Conservation (phyloP, 1,140 invertebrate species). For the Dryas iulia region DNA sequence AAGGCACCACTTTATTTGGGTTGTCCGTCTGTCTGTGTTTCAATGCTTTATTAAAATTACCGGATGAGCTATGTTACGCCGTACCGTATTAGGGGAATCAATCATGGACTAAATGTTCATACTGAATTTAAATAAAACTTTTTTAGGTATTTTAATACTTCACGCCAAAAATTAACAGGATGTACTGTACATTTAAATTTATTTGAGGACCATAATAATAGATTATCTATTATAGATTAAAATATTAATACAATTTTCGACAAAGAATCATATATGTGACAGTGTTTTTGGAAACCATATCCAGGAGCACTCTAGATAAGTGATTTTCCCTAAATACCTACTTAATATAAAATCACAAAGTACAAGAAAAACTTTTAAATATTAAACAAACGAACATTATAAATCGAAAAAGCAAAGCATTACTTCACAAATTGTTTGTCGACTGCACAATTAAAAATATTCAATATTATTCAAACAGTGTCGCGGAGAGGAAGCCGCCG, state of each 20-base stretch:
- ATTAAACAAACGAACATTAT: neutral
- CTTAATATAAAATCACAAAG: too few species aligned
- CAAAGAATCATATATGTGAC: too few species aligned
- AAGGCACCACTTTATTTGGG: conserved; percentile 61
- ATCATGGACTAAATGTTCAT: neutral
- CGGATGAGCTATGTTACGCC: conserved; percentile 39
- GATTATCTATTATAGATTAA: too few species aligned
- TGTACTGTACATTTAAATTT: too few species aligned
- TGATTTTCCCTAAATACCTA: too few species aligned
- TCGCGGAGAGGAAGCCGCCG: conserved; percentile 61
- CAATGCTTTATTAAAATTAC: conserved; percentile 47
- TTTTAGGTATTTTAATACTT: too few species aligned
- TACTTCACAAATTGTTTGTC: conserved; percentile 6
- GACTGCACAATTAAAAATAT: conserved; percentile 32
- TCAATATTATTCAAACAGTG: conserved; percentile 59
- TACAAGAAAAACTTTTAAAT: neutral
- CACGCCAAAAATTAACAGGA: too few species aligned
- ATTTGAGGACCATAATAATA: too few species aligned
- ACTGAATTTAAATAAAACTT: conserved; percentile 1
- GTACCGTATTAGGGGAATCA: conserved; percentile 6
- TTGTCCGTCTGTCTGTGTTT: conserved; percentile 40
- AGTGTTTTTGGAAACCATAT: too few species aligned
- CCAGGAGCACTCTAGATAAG: too few species aligned
- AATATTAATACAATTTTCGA: too few species aligned
- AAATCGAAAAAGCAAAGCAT: neutral